Percentiles rank a stretch among this genome's conserved stretches.
phyloP scores from a whole-genome alignment of 2,113 vertebrate genomes.

The Leiothrix lutea region DNA sequence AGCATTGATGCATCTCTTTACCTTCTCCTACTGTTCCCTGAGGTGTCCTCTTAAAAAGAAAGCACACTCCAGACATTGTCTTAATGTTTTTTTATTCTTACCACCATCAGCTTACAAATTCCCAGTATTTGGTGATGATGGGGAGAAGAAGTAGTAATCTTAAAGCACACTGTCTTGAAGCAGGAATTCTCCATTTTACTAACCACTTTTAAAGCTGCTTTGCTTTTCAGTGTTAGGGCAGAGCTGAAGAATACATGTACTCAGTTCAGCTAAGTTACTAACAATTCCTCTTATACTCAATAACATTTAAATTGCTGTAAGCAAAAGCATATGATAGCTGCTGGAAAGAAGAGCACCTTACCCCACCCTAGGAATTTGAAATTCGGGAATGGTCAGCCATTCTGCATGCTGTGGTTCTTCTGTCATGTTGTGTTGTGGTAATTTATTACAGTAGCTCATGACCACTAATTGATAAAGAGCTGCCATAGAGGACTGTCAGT shows the following conservation, averaged over 20 bases:
- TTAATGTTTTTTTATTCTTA: not conserved
- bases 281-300: not conserved
- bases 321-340: not conserved
- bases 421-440: not conserved
- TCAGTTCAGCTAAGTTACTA: not conserved
- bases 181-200: not conserved
- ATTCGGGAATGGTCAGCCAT: not conserved
- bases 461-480: not conserved
- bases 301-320: not conserved
- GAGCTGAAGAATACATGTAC: not conserved
- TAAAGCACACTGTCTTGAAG: not conserved
- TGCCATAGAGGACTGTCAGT: not conserved
- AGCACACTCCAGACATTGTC: not conserved
- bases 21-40: not conserved
- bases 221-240: not conserved
- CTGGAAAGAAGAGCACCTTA: not conserved
- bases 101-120: not conserved
- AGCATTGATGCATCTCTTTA: not conserved
- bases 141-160: not conserved
- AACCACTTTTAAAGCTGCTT: not conserved
- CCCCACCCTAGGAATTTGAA: not conserved
- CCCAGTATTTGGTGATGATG: not conserved
- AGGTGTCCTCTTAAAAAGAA: not conserved
- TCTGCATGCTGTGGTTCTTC: not conserved
- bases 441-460: not conserved